Evolutionary conservation across 2,113 vertebrate species (phyloP).

Genomic region (Pseudorectes ferrugineus): DNA sequence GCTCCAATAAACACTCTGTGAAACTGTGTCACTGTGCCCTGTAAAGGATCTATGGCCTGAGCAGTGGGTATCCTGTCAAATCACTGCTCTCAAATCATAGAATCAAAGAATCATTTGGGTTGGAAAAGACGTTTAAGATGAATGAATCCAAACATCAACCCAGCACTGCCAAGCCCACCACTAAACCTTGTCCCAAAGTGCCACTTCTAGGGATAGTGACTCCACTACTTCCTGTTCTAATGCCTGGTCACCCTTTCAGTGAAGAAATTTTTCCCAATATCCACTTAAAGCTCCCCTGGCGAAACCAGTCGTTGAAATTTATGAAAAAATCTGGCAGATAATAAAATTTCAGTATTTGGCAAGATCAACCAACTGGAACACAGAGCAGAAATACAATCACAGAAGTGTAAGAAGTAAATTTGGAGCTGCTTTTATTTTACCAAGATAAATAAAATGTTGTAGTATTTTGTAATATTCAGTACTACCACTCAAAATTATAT

Average conservation of each 20-base stretch:
- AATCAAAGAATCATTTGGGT: background rate
- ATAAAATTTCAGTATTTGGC: background rate
- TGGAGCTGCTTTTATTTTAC: background rate
- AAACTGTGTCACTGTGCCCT: background rate
- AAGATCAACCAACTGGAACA: background rate
- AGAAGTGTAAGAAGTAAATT: background rate
- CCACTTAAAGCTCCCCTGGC: background rate
- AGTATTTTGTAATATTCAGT: constrained; percentile 29
- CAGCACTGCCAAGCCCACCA: background rate
- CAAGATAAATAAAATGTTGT: background rate
- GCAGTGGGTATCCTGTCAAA: background rate
- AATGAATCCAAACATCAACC: background rate
- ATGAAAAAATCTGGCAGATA: background rate
- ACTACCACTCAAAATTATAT: background rate
- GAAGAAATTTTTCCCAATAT: background rate
- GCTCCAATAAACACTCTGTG: background rate
- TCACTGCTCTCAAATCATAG: background rate
- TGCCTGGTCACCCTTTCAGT: background rate
- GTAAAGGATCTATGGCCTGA: background rate
- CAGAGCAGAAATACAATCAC: background rate
- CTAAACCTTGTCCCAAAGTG: background rate
- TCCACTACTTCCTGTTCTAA: background rate
- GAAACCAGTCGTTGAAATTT: background rate
- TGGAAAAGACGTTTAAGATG: background rate
- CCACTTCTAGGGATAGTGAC: background rate